These are phyloP conservation scores for Caradrina clavipalpis DNA, from an alignment of 2,888 invertebrate species.

Conservation along the genomic window DNA sequence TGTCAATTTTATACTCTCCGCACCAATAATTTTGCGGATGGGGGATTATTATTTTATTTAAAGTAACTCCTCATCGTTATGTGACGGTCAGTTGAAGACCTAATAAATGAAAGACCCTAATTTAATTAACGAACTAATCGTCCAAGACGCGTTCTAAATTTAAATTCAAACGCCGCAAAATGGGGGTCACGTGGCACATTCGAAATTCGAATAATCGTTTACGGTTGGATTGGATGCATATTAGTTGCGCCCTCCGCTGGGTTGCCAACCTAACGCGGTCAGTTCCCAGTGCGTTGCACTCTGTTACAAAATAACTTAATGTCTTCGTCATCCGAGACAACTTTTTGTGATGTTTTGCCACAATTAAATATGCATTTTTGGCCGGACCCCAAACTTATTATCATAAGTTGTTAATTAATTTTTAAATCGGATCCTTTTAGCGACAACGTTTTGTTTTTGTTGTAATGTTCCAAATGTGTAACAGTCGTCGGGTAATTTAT, in stretches of 20 bases:
- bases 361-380: slow-evolving; percentile 83
- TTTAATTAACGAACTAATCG: slow-evolving; percentile 73
- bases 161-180: slow-evolving; percentile 69
- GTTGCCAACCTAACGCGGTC: slow-evolving; percentile 83
- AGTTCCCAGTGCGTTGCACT: slow-evolving; percentile 86
- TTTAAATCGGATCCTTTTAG: slow-evolving; percentile 81
- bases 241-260: slow-evolving; percentile 72
- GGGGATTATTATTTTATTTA: slow-evolving; percentile 45
- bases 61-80: slow-evolving; percentile 44
- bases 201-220: slow-evolving; percentile 81
- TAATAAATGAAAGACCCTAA: slow-evolving; percentile 66
- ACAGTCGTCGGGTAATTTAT: slow-evolving; percentile 74
- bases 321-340: slow-evolving; percentile 80
- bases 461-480: slow-evolving; percentile 73
- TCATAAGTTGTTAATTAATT: slow-evolving; percentile 87
- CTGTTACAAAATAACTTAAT: slow-evolving; percentile 86
- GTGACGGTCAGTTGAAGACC: slow-evolving; percentile 55
- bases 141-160: slow-evolving; percentile 70
- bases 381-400: slow-evolving; percentile 80
- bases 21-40: slow-evolving; percentile 61
- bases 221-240: slow-evolving; percentile 78
- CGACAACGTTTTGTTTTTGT: slow-evolving; percentile 74
- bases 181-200: slow-evolving; percentile 77
- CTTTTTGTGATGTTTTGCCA: slow-evolving; percentile 82
- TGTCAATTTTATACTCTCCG: slow-evolving; percentile 79